Base-by-base conservation (phyloP, 2,888 invertebrate genomes). In the Petrolisthes manimaculis region DNA sequence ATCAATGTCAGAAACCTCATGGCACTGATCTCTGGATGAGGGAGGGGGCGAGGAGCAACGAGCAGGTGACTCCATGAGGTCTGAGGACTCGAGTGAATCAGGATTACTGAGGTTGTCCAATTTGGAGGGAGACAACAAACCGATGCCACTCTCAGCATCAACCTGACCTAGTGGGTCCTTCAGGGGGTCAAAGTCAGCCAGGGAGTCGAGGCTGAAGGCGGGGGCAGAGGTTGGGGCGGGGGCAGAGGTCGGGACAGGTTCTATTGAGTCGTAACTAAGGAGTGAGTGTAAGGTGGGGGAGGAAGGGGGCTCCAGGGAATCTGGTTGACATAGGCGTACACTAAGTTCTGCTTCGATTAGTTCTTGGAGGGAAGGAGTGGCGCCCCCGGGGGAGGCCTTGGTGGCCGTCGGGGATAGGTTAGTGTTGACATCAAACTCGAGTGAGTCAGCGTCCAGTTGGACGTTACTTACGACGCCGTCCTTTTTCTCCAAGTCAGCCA, bases 321-420 rank as follows among this genome's bases (percentile, higher is more conserved):
- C 90, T 2, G 89, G 90, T 21, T 89, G 89, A 77, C 88, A 85
- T 54, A 90, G 74, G 12, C 90, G 85, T 67, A 54, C 86, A 53
- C 86, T 89, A 8, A 90, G 79, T 75, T 90, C 90, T 53, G 90
- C 90, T 55, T 90, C 90, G 24, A 90, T 90, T 56, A 90, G 86
- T 77, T 89, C 90, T 75, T 90, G 90, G n/a, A 90, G 89, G 84
- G 90, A 89, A n/a, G 88, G 90, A 71, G 83, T 77, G 54, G 84
- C 84, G 84, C 74, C 84, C 84, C 77, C 71, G 74, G 88, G 84
- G 84, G 84, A 84, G 88, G 88, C 82, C 84, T 80, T 88, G 84
- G 74, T n/a, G 61, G 80, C 24, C 51, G 81, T 69, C 79, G 85
- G 67, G 81, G 82, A 67, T 51, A 86, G 89, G 89, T 85, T 89